phyloP scores from a whole-genome alignment of 2,888 invertebrate genomes.

The Mesochorus sp. region DNA sequence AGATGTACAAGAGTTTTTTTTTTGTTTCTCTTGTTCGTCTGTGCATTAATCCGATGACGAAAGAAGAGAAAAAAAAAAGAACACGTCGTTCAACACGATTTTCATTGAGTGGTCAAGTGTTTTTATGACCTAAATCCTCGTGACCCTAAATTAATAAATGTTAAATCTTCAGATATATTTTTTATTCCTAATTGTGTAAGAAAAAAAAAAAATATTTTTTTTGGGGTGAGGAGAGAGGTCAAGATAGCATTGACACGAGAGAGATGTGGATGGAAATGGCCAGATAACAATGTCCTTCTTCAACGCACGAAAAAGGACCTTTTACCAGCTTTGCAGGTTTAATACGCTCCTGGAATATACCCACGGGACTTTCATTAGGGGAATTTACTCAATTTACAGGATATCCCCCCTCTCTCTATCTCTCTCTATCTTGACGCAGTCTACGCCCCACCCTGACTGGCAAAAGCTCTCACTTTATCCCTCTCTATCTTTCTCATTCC shows the following conservation, averaged over 20 bases:
- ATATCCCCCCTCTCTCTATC: slow-evolving; percentile 66
- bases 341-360: slow-evolving; percentile 78
- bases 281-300: slow-evolving; percentile 31
- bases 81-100: not conserved
- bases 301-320: slow-evolving; percentile 68
- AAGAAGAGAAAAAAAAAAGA: not conserved
- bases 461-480: slow-evolving; percentile 67
- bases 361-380: slow-evolving; percentile 80
- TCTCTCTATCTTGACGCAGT: too few relatives aligned
- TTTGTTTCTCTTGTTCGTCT: slow-evolving; percentile 18
- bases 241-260: too few relatives aligned
- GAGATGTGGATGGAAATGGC: slow-evolving; percentile 28
- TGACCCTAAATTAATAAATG: too few relatives aligned
- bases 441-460: slow-evolving; percentile 57
- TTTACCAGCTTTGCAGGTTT: slow-evolving; percentile 77
- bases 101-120: too few relatives aligned
- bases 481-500: slow-evolving; percentile 54
- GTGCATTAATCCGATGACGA: not conserved
- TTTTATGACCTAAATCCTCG: too few relatives aligned
- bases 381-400: slow-evolving; percentile 80
- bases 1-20: slow-evolving; percentile 32
- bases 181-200: too few relatives aligned
- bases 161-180: too few relatives aligned
- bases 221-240: too few relatives aligned
- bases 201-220: too few relatives aligned